Base-by-base conservation (phyloP, 2,113 vertebrate genomes). In the Oreamnos americanus region DNA sequence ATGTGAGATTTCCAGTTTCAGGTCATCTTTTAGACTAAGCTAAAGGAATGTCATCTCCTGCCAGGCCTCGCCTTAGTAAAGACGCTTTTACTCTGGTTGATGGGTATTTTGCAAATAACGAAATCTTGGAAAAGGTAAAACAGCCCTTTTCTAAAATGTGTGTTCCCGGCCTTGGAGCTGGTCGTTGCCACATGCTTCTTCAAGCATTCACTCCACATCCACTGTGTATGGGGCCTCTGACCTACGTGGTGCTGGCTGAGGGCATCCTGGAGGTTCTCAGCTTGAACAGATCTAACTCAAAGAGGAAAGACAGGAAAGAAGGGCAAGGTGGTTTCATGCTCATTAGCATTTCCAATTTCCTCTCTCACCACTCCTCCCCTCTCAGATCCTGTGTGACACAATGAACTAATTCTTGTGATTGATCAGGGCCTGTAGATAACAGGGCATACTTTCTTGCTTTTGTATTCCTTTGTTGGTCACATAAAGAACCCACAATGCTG, bases 271-370 rank as follows among this genome's bases (percentile, higher is more conserved):
- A 76, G 30, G 51, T 36, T 88, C 82, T 95, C 51, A 90, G 91
- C 93, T 74, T 85, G 33, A 96, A 74, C 53, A 91, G 85, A 94
- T 96, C 94, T 97, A 92, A 94, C 25, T n/a, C 90, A 25, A 86
- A 89, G 60, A 55, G 39, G 36, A 76, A 62, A 88, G 51, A 89
- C 87, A 88, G 53, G 58, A 87, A 95, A 92, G 64, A 53, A 57
- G 55, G 53, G 25, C 91, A 95, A 98, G 95, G 97, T 96, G 60
- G 25, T 87, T 87, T 96, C 67, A 74, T 92, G 94, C 91, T 91
- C 53, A 47, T 88, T 97, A 97, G 95, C 95, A 92, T 98, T 98
- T 93, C 94, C 96, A 94, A 95, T 96, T 98, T 98, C 97, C 97
- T 98, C 95, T 96, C 78, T 79, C 82, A 30, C 62, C 25, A 49